Percentiles rank a stretch among this genome's conserved stretches.
Evolutionary conservation across 2,113 vertebrate genomes (phyloP).

Genomic region (Bombycilla garrulus): DNA sequence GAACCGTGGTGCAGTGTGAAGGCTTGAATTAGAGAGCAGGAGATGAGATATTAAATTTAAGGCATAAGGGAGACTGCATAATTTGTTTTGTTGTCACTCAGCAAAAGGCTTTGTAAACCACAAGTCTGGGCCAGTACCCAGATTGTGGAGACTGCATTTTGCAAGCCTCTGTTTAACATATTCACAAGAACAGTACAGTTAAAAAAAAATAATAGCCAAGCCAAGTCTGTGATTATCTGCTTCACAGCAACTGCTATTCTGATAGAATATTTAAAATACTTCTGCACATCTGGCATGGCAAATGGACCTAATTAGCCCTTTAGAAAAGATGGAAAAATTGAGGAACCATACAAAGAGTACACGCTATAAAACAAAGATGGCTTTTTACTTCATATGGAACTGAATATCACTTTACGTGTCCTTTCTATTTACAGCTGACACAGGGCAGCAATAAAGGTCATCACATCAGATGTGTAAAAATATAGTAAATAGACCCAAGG

Average conservation of each 20-base stretch:
- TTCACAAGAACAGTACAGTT: background rate
- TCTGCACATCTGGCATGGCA: conserved; percentile 60
- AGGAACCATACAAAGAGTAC: background rate
- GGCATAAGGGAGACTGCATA: conserved; percentile 45
- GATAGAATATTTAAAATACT: conserved; percentile 63
- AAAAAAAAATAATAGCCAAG: background rate
- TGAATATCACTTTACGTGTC: background rate
- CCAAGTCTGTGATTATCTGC: conserved; percentile 23
- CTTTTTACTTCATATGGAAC: background rate
- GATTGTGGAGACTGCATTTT: conserved; percentile 28
- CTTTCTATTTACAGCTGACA: conserved; percentile 20
- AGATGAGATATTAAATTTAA: conserved; percentile 67
- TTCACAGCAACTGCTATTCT: conserved; percentile 43
- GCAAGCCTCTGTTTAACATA: conserved; percentile 16
- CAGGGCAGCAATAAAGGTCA: background rate
- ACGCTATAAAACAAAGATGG: background rate
- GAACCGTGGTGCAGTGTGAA: conserved; percentile 43
- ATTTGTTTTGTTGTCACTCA: conserved; percentile 69
- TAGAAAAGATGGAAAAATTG: conserved; percentile 4
- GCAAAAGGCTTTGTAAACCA: conserved; percentile 43
- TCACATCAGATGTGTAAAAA: background rate
- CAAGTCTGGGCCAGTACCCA: conserved; percentile 30
- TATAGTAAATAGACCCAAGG: background rate
- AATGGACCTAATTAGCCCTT: conserved; percentile 44
- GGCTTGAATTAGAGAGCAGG: conserved; percentile 66